phyloP scores from a whole-genome alignment of 2,888 invertebrate species.

The Chironomus tentans region DNA sequence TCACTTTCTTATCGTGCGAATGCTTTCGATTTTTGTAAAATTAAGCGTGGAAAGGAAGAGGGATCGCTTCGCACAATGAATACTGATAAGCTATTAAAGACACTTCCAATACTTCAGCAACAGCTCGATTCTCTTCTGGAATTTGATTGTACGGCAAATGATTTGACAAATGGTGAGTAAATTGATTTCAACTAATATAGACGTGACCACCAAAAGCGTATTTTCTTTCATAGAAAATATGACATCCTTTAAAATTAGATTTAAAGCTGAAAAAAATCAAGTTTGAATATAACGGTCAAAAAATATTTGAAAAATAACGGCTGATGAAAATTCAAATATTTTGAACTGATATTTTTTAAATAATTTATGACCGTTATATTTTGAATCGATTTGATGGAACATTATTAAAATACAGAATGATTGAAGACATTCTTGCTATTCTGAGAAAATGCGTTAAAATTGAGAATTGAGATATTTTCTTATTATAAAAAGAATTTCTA shows the following conservation, averaged over 20 bases:
- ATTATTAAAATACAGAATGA: no score
- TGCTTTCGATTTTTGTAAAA: conserved; percentile 99
- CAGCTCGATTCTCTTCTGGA: conserved; percentile 93
- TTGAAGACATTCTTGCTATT: no score
- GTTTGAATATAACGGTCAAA: not conserved
- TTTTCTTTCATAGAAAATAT: not conserved
- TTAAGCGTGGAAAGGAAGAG: conserved; percentile 97
- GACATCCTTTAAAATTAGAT: not conserved
- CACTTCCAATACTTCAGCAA: conserved; percentile 87
- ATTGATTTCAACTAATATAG: no score
- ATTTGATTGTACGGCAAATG: conserved; percentile 94
- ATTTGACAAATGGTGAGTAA: conserved; percentile 72
- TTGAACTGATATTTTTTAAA: no score
- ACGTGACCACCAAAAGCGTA: not conserved
- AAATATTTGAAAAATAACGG: not conserved
- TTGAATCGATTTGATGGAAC: no score
- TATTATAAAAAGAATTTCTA: no score
- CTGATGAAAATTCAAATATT: no score
- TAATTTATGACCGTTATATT: no score
- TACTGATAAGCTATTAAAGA: conserved; percentile 92
- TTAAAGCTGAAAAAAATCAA: not conserved
- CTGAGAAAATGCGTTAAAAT: no score
- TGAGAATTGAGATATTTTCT: no score
- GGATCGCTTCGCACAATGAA: conserved; percentile 95
- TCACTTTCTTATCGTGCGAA: conserved; percentile 96